phyloP scores from a whole-genome alignment of 2,113 vertebrate species.

The Rutilus rutilus region DNA sequence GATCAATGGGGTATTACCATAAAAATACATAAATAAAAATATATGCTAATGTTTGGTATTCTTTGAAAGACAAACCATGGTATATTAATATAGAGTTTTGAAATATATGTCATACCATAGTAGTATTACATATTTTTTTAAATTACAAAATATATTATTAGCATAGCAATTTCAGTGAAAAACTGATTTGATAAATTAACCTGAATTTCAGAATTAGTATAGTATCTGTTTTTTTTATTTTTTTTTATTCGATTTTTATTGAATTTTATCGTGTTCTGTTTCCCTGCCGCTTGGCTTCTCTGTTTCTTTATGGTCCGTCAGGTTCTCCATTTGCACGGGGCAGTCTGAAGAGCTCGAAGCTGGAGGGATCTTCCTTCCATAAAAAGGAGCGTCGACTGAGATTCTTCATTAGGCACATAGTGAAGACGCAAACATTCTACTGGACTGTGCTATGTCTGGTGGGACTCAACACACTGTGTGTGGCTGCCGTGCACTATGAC shows the following conservation, averaged over 20 bases:
- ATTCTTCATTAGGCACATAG: conserved; percentile 88
- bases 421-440: conserved; percentile 95
- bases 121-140: too few relatives aligned
- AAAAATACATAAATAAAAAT: neutral
- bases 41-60: neutral
- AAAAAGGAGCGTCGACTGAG: conserved; percentile 88
- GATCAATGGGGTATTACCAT: neutral
- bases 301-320: conserved; percentile 58
- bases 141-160: too few relatives aligned
- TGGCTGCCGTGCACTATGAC: conserved; percentile 92
- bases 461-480: conserved; percentile 94
- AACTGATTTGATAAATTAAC: neutral
- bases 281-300: neutral
- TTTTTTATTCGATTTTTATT: neutral
- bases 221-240: too few relatives aligned
- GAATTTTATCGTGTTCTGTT: conserved; percentile 61
- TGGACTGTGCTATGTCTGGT: conserved; percentile 94
- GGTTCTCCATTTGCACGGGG: conserved; percentile 92
- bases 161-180: too few relatives aligned
- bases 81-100: neutral
- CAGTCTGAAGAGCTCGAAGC: conserved; percentile 94
- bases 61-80: neutral
- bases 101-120: neutral
- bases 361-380: conserved; percentile 88
- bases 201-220: neutral